Conservation (phyloP, 2,113 vertebrate genomes). For the Python bivittatus region DNA sequence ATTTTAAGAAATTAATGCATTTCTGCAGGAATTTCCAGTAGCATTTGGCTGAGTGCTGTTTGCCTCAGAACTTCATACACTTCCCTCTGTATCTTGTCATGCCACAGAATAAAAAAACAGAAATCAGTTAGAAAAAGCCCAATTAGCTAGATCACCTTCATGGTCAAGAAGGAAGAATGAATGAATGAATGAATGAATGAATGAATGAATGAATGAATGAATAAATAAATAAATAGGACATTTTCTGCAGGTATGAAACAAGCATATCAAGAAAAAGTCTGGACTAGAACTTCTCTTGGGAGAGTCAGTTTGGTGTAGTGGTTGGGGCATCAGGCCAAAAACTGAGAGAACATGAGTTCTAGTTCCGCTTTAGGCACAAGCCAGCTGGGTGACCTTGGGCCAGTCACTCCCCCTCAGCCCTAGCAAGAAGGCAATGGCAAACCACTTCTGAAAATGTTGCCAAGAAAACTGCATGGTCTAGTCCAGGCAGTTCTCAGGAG, state of each 20-base stretch:
- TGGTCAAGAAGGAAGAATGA: not conserved
- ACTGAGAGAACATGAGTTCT: not conserved
- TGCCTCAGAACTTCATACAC: not conserved
- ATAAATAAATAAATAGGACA: not conserved
- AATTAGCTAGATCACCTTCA: not conserved
- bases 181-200: too few relatives aligned
- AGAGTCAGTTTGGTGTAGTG: not conserved
- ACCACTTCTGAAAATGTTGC: not conserved
- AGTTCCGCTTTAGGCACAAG: not conserved
- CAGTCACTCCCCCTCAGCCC: not conserved
- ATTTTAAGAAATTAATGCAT: constrained; percentile 27
- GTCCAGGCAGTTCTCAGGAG: not conserved
- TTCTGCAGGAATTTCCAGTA: not conserved
- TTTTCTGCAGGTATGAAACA: not conserved
- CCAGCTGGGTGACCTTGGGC: not conserved
- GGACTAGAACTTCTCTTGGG: not conserved
- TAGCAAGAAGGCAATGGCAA: not conserved
- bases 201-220: too few relatives aligned
- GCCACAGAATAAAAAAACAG: not conserved
- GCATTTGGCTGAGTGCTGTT: not conserved
- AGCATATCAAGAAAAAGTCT: not conserved
- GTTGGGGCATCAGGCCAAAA: not conserved
- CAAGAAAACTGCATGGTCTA: not conserved
- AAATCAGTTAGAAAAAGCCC: not conserved
- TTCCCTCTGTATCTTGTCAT: not conserved